Base-by-base conservation (phyloP, 2,113 vertebrate species). In the Sinocyclocheilus rhinocerous region DNA sequence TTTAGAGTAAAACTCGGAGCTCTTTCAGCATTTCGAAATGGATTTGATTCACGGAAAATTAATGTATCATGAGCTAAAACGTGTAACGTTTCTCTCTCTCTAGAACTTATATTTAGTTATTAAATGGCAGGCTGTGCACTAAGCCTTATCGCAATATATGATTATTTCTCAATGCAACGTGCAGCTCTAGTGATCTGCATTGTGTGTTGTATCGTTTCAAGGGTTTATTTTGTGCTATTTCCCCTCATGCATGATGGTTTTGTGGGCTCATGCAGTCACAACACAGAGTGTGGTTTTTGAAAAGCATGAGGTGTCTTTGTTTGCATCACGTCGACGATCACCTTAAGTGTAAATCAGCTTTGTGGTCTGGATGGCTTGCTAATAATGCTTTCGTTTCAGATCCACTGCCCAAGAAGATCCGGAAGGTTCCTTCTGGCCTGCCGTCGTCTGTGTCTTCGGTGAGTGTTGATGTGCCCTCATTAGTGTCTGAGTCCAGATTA, bases 341-440 rank as follows among this genome's bases (percentile, higher is more conserved):
- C 16, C 33, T 45, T 7, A 3, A 26, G 22, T 65, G 24, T 6
- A 65, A 65, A 15, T 6, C 72, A 24, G 22, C 42, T 22, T 72
- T 42, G 18, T 8, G 29, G 29, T 33, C 69, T 70, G 18, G 57
- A 59, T 7, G 59, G n/a, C n/a, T 15, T 5, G 1, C 73, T 76
- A 65, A 80, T 70, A 48, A 69, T 83, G 45, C 61, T 70, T 76
- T 90, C 2, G n/a, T 22, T 75, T 8, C 92, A 99, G 98, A 98
- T 84, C 77, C 95, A 0, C 97, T 97, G 87, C 96, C 97, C 82
- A 99, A 99, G 92, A 99, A 99, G 94, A 97, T 98, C 91, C 95
- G 98, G 90, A 99, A 99, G 94, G 96, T 98, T 88, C 98, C 97
- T 22, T 97, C 96, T 16, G 98, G 98, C 91, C 95, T 99, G 84